A percentile compares a stretch with the other conserved stretches of the same genome.
Conservation (phyloP, 2,888 invertebrate genomes). For the Aphrophora alni region DNA sequence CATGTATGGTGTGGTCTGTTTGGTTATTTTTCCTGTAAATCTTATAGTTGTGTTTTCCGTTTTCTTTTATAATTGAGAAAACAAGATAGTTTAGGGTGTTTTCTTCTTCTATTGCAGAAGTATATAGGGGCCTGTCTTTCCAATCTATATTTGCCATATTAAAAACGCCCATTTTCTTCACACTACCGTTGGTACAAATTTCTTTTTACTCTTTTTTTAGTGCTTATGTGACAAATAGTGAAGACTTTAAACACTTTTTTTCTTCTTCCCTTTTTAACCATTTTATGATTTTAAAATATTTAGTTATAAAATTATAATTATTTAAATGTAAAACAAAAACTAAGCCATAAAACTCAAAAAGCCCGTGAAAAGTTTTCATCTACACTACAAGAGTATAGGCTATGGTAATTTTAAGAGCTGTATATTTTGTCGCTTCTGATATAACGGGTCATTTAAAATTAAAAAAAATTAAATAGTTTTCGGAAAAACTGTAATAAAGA, state of each 20-base stretch:
- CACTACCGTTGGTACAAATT: background rate
- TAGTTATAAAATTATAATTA: background rate
- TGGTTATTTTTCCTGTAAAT: too few relatives aligned
- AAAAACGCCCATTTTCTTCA: background rate
- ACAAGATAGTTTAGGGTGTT: too few relatives aligned
- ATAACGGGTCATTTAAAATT: slow-evolving; percentile 11
- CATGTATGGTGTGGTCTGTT: too few relatives aligned
- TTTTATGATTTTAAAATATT: background rate
- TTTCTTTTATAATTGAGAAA: too few relatives aligned
- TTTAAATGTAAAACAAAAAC: background rate
- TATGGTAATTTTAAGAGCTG: slow-evolving; percentile 1
- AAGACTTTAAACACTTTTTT: background rate
- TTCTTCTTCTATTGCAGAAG: too few relatives aligned
- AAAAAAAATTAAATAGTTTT: background rate
- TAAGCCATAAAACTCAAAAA: background rate
- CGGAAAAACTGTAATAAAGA: background rate
- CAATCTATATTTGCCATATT: background rate
- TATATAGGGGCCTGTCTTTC: background rate
- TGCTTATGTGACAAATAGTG: background rate
- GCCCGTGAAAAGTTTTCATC: background rate
- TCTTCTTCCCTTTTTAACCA: background rate
- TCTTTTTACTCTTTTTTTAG: background rate
- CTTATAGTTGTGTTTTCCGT: too few relatives aligned
- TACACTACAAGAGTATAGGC: background rate
- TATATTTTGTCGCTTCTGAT: slow-evolving; percentile 1